Percentiles rank a stretch among this genome's conserved stretches.
Conservation (phyloP, 2,797 vertebrate genomes). For the Chaetophractus vellerosus region DNA sequence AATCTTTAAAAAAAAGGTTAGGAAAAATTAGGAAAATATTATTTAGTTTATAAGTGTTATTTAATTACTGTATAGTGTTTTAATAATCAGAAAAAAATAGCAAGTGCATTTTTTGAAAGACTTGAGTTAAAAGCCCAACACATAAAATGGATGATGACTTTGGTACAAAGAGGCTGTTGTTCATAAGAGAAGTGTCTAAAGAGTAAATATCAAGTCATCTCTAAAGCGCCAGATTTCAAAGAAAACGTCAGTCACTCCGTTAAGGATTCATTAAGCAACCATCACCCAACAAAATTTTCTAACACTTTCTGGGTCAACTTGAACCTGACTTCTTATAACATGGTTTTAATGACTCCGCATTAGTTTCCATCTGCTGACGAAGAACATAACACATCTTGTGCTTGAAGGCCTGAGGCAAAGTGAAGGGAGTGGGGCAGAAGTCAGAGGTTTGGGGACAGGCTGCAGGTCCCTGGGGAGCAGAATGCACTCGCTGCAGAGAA, state of each 20-base stretch:
- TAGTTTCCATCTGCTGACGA: not conserved
- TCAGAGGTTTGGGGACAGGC: not conserved
- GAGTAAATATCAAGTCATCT: not conserved
- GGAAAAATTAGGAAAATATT: no score
- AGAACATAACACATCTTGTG: not conserved
- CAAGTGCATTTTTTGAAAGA: no score
- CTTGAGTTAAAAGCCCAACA: no score
- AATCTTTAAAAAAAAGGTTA: no score
- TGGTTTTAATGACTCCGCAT: not conserved
- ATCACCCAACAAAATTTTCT: not conserved
- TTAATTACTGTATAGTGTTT: no score
- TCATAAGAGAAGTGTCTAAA: not conserved
- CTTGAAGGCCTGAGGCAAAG: not conserved
- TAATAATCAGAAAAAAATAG: no score
- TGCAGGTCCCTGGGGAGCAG: not conserved
- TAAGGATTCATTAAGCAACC: not conserved
- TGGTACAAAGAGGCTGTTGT: no score
- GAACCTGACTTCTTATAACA: not conserved
- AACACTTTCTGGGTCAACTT: not conserved
- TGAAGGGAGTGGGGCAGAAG: no score
- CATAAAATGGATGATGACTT: no score
- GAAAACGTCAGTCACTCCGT: not conserved
- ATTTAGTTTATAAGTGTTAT: no score
- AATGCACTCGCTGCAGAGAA: constrained; percentile 71
- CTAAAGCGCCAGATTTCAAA: not conserved